phyloP scores from a whole-genome alignment of 2,113 vertebrate species.

The Proteles cristata region DNA sequence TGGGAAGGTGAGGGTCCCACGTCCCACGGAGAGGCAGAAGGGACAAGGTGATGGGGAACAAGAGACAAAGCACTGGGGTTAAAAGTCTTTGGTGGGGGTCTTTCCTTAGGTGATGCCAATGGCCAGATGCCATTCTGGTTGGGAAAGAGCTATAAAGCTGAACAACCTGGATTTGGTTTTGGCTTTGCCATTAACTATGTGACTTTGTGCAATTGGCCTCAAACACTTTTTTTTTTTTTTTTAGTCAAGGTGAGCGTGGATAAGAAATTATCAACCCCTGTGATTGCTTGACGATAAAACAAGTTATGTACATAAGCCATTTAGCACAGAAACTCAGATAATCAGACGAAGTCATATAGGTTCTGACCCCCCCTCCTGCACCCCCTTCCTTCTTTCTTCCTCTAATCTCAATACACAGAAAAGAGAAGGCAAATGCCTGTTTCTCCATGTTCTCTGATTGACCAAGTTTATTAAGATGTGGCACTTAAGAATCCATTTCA shows the following conservation, averaged over 20 bases:
- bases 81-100: neutral
- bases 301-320: neutral
- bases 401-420: neutral
- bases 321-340: neutral
- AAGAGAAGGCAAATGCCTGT: neutral
- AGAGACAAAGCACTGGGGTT: neutral
- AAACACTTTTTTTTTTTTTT: neutral
- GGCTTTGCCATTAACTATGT: neutral
- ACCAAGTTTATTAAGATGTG: neutral
- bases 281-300: neutral
- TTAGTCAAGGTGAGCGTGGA: neutral
- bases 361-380: neutral
- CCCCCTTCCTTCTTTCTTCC: neutral
- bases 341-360: neutral
- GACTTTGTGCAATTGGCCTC: neutral
- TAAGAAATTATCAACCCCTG: conserved; percentile 1
- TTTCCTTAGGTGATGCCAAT: neutral
- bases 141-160: neutral
- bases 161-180: neutral
- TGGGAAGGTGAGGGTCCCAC: neutral
- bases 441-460: neutral
- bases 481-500: neutral
- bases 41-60: neutral
- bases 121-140: neutral
- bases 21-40: neutral